Conservation (phyloP, 1,140 invertebrate species). For the Drosophila subpulchrella region DNA sequence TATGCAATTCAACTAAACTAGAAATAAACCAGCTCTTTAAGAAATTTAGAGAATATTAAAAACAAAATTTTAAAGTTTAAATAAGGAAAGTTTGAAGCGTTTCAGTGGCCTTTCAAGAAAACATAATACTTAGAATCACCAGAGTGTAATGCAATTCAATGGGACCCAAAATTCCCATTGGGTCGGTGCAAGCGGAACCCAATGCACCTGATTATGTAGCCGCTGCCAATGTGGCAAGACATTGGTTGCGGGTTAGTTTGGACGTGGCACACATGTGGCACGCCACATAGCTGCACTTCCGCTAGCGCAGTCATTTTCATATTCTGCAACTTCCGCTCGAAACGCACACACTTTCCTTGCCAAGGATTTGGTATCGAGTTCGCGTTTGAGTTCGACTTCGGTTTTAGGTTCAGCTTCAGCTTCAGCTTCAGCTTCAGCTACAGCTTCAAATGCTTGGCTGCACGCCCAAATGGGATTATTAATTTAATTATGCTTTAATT, state of each 20-base stretch:
- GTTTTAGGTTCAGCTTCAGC: neutral
- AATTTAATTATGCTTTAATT: constrained; percentile 83
- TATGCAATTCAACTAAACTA: no score
- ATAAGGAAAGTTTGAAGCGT: neutral
- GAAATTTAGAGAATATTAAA: no score
- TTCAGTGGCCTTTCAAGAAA: neutral
- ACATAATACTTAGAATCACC: neutral
- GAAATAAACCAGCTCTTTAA: no score
- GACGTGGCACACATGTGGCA: constrained; percentile 72
- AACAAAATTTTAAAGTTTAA: no score
- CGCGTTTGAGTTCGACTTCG: neutral
- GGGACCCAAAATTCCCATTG: neutral
- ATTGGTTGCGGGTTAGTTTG: constrained; percentile 48
- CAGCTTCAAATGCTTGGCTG: constrained; percentile 53
- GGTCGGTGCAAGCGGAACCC: neutral
- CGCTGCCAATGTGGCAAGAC: constrained; percentile 62
- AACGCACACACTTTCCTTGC: constrained; percentile 11
- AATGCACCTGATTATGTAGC: constrained; percentile 37
- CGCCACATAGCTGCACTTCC: constrained; percentile 82
- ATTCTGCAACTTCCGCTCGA: constrained; percentile 74
- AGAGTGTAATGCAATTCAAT: neutral
- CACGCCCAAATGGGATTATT: constrained; percentile 80
- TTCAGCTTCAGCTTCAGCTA: constrained; percentile 1
- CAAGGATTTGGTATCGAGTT: constrained; percentile 1
- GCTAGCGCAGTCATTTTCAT: constrained; percentile 82